Evolutionary conservation across 1,140 invertebrate genomes (phyloP), one percentile per base, ranked within the genome.

Genomic region (Platyscapa corneri): DNA sequence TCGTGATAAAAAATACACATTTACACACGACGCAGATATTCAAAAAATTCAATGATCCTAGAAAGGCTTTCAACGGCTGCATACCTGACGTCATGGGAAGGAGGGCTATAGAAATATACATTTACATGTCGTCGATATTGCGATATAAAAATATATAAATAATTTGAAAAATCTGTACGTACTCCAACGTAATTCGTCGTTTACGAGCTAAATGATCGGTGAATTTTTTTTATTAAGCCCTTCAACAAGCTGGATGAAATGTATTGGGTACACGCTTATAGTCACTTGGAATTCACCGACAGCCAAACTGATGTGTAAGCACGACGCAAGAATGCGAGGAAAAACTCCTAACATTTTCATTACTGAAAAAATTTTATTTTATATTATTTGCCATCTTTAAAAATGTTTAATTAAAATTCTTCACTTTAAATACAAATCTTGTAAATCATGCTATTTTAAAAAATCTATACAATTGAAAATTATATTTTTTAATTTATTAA

Each of bases 131-230:
- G 76, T 77, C 67, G 84, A 75, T 75, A 82, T 80, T 86, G 79
- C 34, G 42, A 78, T 86, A 86, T 82, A 86, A 86, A 86, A 86
- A 86, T 86, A 86, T 86, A 86, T 86, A 86, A 86, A 86, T 75
- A 86, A 86, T 64, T 77, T 86, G 72, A 86, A 82, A 79, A 85
- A 81, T 85, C 74, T 86, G 64, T 82, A 70, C 80, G 74, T 78
- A 86, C 74, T 82, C 74, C 53, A 86, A 86, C 42, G 74, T 64
- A 86, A 86, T 82, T 82, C 53, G 72, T 82, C 79, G 32, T 85
- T 82, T 60, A 82, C n/a, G 23, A 86, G 74, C 46, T 77, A 86
- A 86, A 86, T 86, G 56, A 85, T 82, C 42, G 60, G 82, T 85
- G 56, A 85, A 82, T 81, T 81, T 76, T 67, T 82, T 75, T 82